Base-by-base conservation (phyloP, 2,113 vertebrate species). In the Corapipo altera region DNA sequence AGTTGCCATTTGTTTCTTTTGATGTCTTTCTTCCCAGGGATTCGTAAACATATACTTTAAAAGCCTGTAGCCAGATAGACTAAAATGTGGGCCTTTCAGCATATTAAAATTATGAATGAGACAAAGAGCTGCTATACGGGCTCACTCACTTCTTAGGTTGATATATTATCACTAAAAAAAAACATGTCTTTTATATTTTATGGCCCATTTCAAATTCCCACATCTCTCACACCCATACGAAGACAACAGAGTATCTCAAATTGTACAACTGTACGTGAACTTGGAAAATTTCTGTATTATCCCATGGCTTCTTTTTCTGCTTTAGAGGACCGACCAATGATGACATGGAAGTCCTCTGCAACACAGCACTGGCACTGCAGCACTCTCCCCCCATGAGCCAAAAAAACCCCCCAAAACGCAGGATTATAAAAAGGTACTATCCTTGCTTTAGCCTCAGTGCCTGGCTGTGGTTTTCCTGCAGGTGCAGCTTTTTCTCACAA, bases 31-130 rank as follows among this genome's bases (percentile, higher is more conserved):
- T 84, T 93, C 80, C 65, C 35, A 65, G 54, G 77, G 80, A 75
- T 77, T 85, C 85, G 64, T 89, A 95, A 96, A 85, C 80, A 71
- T 43, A 22, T n/a, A 55, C 70, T 95, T 93, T 67, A 91, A 91
- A 71, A 92, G 62, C 72, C 28, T 52, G 57, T 57, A 71, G 44
- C 52, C 39, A 75, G 73, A 32, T 43, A 81, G 65, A 61, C 30
- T 44, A 72, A 80, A 84, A n/a, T n/a, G 39, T 61, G 55, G 69
- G 15, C 43, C 91, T 78, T 92, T 84, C 66, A 75, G 77, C 33
- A 33, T 67, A 44, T 75, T 78, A 59, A 64, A 87, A 64, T 62
- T 26, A 49, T 37, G 52, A 75, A 86, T 52, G 52, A 71, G 76
- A 62, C n/a, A n/a, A 89, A 62, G 67, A 49, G 21, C 30, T 74